These are phyloP conservation scores for Labrus mixtus DNA, from an alignment of 2,113 vertebrate genomes.

Conservation along the genomic window DNA sequence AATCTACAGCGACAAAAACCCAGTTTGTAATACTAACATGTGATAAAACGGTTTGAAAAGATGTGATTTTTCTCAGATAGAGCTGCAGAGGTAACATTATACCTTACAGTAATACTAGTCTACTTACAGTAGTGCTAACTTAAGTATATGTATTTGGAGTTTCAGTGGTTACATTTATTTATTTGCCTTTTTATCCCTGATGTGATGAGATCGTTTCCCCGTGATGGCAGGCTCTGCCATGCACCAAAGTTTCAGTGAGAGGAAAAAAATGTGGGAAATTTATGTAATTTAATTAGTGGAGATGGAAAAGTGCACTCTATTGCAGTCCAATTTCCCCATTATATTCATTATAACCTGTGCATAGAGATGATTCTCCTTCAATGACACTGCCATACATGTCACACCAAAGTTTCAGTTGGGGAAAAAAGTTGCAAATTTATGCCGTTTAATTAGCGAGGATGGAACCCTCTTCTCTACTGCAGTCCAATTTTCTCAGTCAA, in stretches of 20 bases:
- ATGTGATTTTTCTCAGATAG: background rate
- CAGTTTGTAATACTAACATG: background rate
- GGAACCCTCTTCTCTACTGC: constrained; percentile 29
- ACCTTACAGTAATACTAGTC: background rate
- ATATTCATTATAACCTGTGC: constrained; percentile 47
- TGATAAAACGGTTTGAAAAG: background rate
- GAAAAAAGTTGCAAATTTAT: constrained; percentile 46
- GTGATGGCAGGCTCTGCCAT: background rate
- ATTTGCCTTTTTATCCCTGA: constrained; percentile 4
- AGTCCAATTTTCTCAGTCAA: constrained; percentile 32
- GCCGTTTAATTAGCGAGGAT: constrained; percentile 51
- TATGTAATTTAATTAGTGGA: constrained; percentile 61
- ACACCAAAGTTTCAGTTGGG: constrained; percentile 44
- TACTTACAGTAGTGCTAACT: no score
- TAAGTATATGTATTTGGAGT: background rate
- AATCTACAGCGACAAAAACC: no score
- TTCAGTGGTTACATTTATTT: background rate
- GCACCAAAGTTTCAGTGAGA: constrained; percentile 4
- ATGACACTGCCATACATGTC: constrained; percentile 46
- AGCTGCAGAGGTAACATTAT: background rate
- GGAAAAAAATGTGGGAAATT: constrained; percentile 22
- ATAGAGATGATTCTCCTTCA: constrained; percentile 34
- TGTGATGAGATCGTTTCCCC: background rate
- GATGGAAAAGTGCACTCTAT: constrained; percentile 27
- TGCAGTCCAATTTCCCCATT: constrained; percentile 32